Conservation (phyloP, 2,797 vertebrate genomes). For the Glyptemys insculpta region DNA sequence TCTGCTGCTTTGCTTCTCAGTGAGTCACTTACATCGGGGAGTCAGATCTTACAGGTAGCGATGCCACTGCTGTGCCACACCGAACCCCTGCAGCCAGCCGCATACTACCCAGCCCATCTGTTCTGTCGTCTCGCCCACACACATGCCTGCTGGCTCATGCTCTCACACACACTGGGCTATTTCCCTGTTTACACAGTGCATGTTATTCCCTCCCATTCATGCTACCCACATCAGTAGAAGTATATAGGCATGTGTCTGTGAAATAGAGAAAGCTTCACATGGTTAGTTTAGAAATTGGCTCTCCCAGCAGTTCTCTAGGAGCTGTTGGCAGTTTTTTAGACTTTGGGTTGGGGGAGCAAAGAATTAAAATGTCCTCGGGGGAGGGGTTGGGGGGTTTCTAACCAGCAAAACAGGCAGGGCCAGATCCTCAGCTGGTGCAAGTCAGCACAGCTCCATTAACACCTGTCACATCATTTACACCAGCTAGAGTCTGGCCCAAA, state of each 20-base stretch:
- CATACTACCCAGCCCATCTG: neutral
- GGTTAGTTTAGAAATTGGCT: neutral
- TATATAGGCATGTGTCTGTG: neutral
- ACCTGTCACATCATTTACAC: neutral
- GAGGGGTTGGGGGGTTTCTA: neutral
- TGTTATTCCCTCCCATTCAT: neutral
- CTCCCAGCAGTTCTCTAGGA: neutral
- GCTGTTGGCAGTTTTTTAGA: neutral
- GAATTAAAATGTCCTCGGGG: neutral
- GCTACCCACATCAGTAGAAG: neutral
- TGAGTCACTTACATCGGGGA: too few relatives aligned
- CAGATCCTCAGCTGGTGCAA: fast-evolving
- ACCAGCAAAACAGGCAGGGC: fast-evolving
- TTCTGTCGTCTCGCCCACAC: neutral
- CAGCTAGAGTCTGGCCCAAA: neutral
- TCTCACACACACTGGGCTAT: neutral
- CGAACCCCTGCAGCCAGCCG: neutral
- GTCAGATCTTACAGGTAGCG: neutral
- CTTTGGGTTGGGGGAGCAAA: fast-evolving
- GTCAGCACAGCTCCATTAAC: neutral
- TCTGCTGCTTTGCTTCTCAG: neutral
- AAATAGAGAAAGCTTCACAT: neutral
- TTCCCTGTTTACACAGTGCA: neutral
- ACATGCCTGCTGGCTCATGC: neutral
- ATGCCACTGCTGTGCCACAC: neutral